Evolutionary conservation across 2,113 vertebrate genomes (phyloP).

Genomic region (Hiodon alosoides): DNA sequence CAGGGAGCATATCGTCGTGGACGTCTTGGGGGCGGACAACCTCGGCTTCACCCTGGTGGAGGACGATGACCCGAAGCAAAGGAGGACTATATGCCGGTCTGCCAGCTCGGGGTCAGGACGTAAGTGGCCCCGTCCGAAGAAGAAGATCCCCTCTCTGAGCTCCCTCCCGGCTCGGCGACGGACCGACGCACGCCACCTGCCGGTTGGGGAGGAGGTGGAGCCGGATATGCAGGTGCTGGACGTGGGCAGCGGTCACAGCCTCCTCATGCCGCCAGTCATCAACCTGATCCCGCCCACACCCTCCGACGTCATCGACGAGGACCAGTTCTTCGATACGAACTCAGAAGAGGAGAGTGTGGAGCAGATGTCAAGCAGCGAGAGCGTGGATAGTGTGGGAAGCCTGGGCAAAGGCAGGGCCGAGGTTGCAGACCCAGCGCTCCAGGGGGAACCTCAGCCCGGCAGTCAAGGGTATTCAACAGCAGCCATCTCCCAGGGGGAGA

Average conservation of each 20-base stretch:
- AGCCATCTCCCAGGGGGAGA: background rate
- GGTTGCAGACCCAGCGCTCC: background rate
- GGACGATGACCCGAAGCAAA: constrained; percentile 19
- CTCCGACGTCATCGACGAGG: constrained; percentile 49
- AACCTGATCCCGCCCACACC: constrained; percentile 67
- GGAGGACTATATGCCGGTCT: constrained; percentile 28
- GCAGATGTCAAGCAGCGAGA: constrained; percentile 36
- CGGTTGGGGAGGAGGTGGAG: constrained; percentile 10
- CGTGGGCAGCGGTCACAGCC: constrained; percentile 21
- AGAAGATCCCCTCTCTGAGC: constrained; percentile 44
- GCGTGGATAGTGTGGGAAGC: constrained; percentile 27
- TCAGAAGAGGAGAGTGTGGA: constrained; percentile 47
- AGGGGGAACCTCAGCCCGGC: constrained; percentile 2
- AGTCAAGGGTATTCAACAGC: background rate
- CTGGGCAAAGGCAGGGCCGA: background rate
- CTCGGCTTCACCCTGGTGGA: constrained; percentile 44
- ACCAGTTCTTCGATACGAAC: constrained; percentile 60
- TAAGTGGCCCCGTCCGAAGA: constrained; percentile 42
- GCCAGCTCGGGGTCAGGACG: constrained; percentile 47
- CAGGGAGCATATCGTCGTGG: constrained; percentile 48
- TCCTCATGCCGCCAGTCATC: constrained; percentile 54
- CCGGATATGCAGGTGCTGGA: background rate
- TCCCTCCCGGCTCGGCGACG: constrained; percentile 44
- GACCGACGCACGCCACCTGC: background rate
- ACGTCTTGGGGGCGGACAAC: constrained; percentile 58